A percentile compares a stretch with the other conserved stretches of the same genome.
Evolutionary conservation across 2,797 vertebrate genomes (phyloP).

Genomic region (Odontamblyopus rebecca): DNA sequence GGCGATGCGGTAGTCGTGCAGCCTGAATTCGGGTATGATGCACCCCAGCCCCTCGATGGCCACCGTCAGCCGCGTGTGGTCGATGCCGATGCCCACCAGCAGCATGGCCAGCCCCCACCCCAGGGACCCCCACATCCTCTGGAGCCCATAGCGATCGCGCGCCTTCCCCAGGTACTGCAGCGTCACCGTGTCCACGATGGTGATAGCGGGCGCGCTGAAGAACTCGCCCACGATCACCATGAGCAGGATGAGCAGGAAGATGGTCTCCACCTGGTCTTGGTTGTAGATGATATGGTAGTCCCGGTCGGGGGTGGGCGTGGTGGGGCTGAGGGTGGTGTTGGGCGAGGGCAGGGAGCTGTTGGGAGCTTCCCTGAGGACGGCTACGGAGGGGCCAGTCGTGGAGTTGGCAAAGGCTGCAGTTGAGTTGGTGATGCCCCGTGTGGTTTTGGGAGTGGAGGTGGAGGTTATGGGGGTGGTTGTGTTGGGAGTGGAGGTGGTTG

Average conservation of each 20-base stretch:
- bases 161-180: conserved; percentile 92
- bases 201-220: conserved; percentile 95
- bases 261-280: conserved; percentile 86
- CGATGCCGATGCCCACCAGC: conserved; percentile 93
- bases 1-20: conserved; percentile 90
- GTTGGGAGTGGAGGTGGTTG: background rate
- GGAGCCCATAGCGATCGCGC: conserved; percentile 92
- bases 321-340: conserved; percentile 2
- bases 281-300: conserved; percentile 74
- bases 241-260: conserved; percentile 92
- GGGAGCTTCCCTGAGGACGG: rapidly evolving
- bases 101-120: conserved; percentile 98
- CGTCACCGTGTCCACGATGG: conserved; percentile 95
- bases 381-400: background rate
- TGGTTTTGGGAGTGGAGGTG: background rate
- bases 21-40: conserved; percentile 75
- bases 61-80: conserved; percentile 83
- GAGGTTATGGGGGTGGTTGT: background rate
- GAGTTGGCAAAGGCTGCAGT: background rate
- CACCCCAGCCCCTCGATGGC: conserved; percentile 82
- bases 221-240: conserved; percentile 96
- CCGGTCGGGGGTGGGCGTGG: conserved; percentile 45
- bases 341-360: conserved; percentile 7
- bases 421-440: background rate
- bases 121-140: conserved; percentile 98